Evolutionary conservation across 2,888 invertebrate genomes (phyloP).

Genomic region (Gastrophysa polygoni): DNA sequence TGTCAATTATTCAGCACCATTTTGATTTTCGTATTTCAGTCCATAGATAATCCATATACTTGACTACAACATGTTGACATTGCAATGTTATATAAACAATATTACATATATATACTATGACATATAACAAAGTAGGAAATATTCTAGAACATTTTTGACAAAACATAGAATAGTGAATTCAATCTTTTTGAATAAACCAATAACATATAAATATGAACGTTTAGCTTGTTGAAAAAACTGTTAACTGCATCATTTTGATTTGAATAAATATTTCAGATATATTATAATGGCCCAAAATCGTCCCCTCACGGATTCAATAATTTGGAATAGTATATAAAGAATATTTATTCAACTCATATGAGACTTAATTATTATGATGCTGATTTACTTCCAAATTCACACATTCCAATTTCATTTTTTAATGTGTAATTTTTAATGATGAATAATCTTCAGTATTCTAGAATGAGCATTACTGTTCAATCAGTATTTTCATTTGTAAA

Average conservation of each 20-base stretch:
- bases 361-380: background rate
- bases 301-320: no score
- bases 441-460: slow-evolving; percentile 35
- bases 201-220: slow-evolving; percentile 11
- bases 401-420: background rate
- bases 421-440: background rate
- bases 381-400: background rate
- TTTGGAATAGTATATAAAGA: background rate
- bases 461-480: slow-evolving; percentile 25
- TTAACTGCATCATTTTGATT: background rate
- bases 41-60: background rate
- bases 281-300: background rate
- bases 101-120: slow-evolving; percentile 16
- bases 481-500: slow-evolving; percentile 29
- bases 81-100: slow-evolving; percentile 4
- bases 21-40: background rate
- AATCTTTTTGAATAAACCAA: slow-evolving; percentile 18
- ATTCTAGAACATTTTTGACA: slow-evolving; percentile 39
- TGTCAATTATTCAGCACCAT: background rate
- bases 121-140: slow-evolving; percentile 30
- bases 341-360: background rate
- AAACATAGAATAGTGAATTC: slow-evolving; percentile 28
- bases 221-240: slow-evolving; percentile 11
- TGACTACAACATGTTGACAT: background rate
- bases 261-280: background rate